A percentile compares a stretch with the other conserved stretches of the same genome.
phyloP scores from a whole-genome alignment of 2,888 invertebrate species.

The Lepidocyrtoides sp. region DNA sequence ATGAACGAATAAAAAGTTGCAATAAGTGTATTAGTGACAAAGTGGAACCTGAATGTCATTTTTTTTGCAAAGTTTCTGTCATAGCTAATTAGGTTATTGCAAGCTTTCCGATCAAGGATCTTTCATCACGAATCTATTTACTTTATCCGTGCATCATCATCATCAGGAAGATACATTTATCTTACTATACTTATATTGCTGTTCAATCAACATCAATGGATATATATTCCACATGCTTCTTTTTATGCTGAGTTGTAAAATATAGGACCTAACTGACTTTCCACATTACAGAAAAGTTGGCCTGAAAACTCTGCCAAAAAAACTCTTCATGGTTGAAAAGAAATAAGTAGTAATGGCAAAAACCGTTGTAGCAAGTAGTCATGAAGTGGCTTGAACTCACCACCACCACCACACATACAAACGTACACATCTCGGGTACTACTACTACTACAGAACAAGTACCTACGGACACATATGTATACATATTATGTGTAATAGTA shows the following conservation, averaged over 20 bases:
- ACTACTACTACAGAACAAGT: too few relatives aligned
- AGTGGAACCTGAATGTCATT: background rate
- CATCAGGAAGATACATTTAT: background rate
- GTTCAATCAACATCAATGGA: too few relatives aligned
- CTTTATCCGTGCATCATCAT: background rate
- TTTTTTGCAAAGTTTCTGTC: background rate
- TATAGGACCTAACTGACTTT: too few relatives aligned
- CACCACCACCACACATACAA: background rate
- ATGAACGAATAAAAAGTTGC: background rate
- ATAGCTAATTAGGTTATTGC: background rate
- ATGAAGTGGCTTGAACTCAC: background rate
- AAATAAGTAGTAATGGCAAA: conserved; percentile 4
- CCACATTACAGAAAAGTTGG: background rate
- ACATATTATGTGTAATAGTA: background rate
- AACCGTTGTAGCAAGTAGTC: background rate
- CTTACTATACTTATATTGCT: too few relatives aligned
- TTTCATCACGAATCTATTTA: background rate
- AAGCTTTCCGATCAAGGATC: background rate
- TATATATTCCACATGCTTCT: background rate
- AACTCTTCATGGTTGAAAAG: background rate
- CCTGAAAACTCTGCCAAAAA: conserved; percentile 9
- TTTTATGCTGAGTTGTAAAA: background rate
- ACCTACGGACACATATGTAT: too few relatives aligned
- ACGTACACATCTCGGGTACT: too few relatives aligned
- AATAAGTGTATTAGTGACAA: background rate